phyloP scores from a whole-genome alignment of 1,140 invertebrate genomes.

The Drosophila auraria region DNA sequence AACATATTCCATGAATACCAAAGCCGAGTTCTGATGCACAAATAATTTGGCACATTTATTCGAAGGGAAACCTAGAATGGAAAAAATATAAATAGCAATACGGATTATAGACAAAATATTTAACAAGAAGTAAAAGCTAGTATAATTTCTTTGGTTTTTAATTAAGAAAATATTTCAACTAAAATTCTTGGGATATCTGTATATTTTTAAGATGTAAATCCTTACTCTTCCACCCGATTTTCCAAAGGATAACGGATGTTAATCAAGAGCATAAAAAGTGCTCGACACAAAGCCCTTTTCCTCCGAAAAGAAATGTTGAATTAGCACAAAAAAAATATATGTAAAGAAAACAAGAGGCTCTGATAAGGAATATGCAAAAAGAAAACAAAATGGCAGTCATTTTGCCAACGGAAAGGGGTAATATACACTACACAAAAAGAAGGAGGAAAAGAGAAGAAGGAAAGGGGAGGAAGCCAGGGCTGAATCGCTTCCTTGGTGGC shows the following conservation, averaged over 20 bases:
- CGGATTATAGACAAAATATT: neutral
- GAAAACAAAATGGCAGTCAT: slow-evolving; percentile 25
- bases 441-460: neutral
- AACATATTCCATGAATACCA: slow-evolving; percentile 22
- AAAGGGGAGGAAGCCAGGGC: neutral
- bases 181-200: neutral
- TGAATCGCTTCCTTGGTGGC: slow-evolving; percentile 29
- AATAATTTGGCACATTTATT: neutral
- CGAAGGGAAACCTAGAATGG: too few species aligned
- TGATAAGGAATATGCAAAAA: slow-evolving; percentile 39
- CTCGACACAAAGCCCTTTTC: slow-evolving; percentile 15
- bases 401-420: slow-evolving; percentile 31
- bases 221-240: neutral
- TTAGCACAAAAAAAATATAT: slow-evolving; percentile 18
- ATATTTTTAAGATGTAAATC: too few species aligned
- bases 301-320: slow-evolving; percentile 33
- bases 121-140: neutral
- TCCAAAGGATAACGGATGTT: slow-evolving; percentile 6
- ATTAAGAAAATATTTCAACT: neutral
- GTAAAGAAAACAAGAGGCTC: slow-evolving; percentile 2
- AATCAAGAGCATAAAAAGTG: slow-evolving; percentile 22
- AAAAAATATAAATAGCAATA: neutral
- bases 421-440: slow-evolving; percentile 23
- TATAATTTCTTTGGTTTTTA: neutral
- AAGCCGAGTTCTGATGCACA: slow-evolving; percentile 3